These are phyloP conservation scores for Tapirus terrestris DNA, from an alignment of 2,113 vertebrate species.

Conservation along the genomic window DNA sequence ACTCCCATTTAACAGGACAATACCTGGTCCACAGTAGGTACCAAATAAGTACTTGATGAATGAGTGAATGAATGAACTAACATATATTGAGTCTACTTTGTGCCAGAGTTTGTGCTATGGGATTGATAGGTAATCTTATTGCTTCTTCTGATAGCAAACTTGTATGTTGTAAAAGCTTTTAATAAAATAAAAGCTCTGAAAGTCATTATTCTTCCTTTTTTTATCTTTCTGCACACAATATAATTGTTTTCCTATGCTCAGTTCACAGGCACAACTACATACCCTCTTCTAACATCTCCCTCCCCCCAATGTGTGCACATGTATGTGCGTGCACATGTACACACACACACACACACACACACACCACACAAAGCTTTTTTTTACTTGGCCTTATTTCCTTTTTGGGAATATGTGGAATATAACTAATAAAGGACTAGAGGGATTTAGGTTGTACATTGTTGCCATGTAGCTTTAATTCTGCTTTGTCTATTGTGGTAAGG, in stretches of 20 bases:
- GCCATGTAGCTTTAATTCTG: not conserved
- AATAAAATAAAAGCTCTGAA: constrained; percentile 13
- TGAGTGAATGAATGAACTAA: not conserved
- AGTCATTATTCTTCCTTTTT: not conserved
- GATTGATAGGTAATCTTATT: not conserved
- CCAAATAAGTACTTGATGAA: not conserved
- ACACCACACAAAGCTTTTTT: not conserved
- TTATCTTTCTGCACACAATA: not conserved
- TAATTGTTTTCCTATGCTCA: not conserved
- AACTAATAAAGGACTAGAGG: not conserved
- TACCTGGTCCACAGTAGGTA: not conserved
- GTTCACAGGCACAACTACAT: not conserved
- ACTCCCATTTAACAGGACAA: not conserved
- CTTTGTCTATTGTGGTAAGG: constrained; percentile 26
- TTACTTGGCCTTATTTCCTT: not conserved
- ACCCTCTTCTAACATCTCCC: not conserved
- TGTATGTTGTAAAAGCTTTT: not conserved
- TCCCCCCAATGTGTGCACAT: not conserved
- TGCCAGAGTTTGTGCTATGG: not conserved
- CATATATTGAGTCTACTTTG: not conserved
- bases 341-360: not conserved
- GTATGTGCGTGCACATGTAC: accelerated
- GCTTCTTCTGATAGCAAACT: not conserved
- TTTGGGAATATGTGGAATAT: not conserved
- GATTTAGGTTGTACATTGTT: not conserved